Conservation (phyloP, 2,113 vertebrate species). For the Gopherus evgoodei region DNA sequence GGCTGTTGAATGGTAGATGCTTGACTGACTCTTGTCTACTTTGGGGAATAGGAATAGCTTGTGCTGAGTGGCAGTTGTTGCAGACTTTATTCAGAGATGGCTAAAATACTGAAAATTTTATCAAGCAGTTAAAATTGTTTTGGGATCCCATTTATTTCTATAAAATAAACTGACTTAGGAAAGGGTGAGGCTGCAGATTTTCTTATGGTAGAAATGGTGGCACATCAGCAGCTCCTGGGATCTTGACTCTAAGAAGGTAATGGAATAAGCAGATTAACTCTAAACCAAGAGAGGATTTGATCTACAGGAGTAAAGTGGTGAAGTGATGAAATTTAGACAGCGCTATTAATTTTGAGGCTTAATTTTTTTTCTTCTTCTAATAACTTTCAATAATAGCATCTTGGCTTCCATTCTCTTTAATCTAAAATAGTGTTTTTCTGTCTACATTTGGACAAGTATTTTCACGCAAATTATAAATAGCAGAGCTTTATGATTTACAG, state of each 20-base stretch:
- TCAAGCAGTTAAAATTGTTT: conserved; percentile 29
- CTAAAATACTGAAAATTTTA: conserved; percentile 27
- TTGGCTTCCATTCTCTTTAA: background rate
- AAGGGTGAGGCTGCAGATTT: conserved; percentile 44
- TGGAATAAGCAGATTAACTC: conserved; percentile 47
- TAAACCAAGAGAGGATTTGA: background rate
- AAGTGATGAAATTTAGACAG: background rate
- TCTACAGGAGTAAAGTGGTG: background rate
- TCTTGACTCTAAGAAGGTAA: conserved; percentile 51
- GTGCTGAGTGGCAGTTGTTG: background rate
- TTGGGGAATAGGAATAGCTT: background rate
- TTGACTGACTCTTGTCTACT: background rate
- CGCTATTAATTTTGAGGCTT: background rate
- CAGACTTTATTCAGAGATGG: background rate
- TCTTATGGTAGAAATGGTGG: background rate
- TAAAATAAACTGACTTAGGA: background rate
- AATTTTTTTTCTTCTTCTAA: background rate
- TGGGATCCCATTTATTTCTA: background rate
- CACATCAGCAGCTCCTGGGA: conserved; percentile 35
- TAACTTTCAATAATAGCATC: conserved; percentile 43
- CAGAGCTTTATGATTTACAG: conserved; percentile 14
- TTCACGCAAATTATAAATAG: background rate
- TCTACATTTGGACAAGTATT: background rate
- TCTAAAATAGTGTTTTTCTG: background rate
- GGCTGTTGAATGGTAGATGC: background rate